Evolutionary conservation across 2,113 vertebrate species (phyloP).

Genomic region (Misgurnus anguillicaudatus): DNA sequence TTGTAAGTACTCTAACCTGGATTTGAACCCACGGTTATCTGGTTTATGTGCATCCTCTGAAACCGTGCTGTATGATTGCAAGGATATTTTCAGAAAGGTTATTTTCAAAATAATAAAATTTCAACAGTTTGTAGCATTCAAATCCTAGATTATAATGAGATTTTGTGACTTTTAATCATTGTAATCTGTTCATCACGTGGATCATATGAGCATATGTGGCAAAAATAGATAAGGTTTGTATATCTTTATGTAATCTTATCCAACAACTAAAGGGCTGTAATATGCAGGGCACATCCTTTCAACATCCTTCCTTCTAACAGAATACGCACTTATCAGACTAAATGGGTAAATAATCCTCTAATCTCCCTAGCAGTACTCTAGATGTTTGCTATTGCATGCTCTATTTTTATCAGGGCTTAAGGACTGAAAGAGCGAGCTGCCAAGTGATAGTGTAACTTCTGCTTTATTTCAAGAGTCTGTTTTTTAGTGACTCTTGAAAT

Average conservation of each 20-base stretch:
- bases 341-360: constrained; percentile 66
- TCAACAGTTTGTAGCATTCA: too few relatives aligned
- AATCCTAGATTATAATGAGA: not conserved
- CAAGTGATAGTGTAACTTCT: constrained; percentile 37
- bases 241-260: not conserved
- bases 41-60: not conserved
- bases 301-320: constrained; percentile 30
- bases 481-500: constrained; percentile 37
- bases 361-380: constrained; percentile 54
- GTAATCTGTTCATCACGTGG: too few relatives aligned
- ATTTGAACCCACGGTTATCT: not conserved
- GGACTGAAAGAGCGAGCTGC: constrained; percentile 60
- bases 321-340: constrained; percentile 52
- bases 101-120: not conserved
- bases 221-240: not conserved
- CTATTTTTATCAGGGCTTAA: constrained; percentile 70
- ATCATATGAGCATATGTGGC: not conserved
- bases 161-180: not conserved
- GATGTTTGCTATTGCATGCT: constrained; percentile 52
- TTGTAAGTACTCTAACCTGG: not conserved
- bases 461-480: constrained; percentile 25
- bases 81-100: not conserved
- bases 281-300: not conserved
- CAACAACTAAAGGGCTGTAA: not conserved
- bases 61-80: not conserved